Conservation (phyloP, 2,113 vertebrate genomes). For the Centropus bengalensis region DNA sequence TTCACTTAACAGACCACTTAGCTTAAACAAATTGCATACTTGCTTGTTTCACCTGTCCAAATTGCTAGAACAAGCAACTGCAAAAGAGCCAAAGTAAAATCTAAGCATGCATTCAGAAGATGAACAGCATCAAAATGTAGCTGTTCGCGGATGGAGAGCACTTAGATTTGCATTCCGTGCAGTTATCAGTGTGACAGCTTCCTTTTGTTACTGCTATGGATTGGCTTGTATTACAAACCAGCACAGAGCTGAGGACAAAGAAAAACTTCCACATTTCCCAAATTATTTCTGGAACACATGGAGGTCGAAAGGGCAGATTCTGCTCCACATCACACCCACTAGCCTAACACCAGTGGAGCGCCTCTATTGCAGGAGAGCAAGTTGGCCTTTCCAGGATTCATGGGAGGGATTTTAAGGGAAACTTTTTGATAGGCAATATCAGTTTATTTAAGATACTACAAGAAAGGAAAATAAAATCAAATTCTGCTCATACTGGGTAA, state of each 20-base stretch:
- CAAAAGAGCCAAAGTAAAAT: constrained; percentile 52
- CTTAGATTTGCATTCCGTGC: constrained; percentile 44
- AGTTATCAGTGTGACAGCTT: constrained; percentile 66
- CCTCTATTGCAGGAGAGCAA: not conserved
- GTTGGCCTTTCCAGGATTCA: not conserved
- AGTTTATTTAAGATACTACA: not conserved
- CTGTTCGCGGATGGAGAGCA: constrained; percentile 31
- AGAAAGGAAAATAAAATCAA: not conserved
- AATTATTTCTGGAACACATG: constrained; percentile 54
- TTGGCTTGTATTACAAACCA: constrained; percentile 61
- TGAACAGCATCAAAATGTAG: constrained; percentile 46
- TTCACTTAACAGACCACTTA: constrained; percentile 32
- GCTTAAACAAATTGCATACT: constrained; percentile 49
- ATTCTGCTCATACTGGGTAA: not conserved
- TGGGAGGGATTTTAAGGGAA: not conserved
- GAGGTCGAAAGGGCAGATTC: constrained; percentile 9
- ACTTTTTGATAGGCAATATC: not conserved
- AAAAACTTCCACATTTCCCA: constrained; percentile 62
- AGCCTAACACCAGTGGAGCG: not conserved
- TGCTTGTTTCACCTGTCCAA: constrained; percentile 65
- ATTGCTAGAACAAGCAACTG: constrained; percentile 64
- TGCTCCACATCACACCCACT: constrained; percentile 3
- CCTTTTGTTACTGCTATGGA: constrained; percentile 57
- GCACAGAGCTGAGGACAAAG: constrained; percentile 39
- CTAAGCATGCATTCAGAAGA: constrained; percentile 21